Base-by-base conservation (phyloP, 2,797 vertebrate species). In the Diceros bicornis region DNA sequence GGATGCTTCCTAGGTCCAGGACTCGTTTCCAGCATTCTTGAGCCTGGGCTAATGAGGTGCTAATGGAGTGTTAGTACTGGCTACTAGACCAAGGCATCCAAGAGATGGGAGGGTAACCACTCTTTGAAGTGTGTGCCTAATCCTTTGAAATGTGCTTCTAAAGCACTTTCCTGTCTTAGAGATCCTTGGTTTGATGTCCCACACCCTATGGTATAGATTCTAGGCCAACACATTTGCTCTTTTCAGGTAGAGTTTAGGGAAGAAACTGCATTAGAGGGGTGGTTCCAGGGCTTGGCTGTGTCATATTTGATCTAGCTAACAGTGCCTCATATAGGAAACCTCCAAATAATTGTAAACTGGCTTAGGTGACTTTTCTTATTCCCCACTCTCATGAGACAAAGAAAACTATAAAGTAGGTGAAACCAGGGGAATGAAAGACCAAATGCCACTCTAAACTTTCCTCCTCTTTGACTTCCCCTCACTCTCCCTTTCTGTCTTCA, bases 61-160 rank as follows among this genome's bases (percentile, higher is more conserved):
- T 98, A 97, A 97, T 97, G 95, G 82, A 59, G 57, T 97, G 96
- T 91, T 74, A 96, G 92, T 74, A 75, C 90, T 90, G 96, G 90
- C 95, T 79, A 79, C 96, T 87, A 41, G 64, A 95, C 79, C 88
- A 57, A 75, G 89, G 90, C 95, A 37, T 94, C 92, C 37, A 57
- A 88, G 79, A 90, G 82, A 71, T 78, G 69, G 92, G 52, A 83
- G 84, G 79, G 61, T 89, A 93, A 96, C 90, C 79, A 89, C 44
- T 82, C 83, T 96, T 91, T 95, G 96, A 97, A 97, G 66, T 66
- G 52, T 11, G 81, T 52, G 96, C 83, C 92, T 96, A 74, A 59
- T 21, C 66, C 90, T 97, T 97, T 97, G 89, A 96, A 96, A 92
- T 88, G 64, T 29, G 62, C 59, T 57, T 87, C 59, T 75, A 50